phyloP scores from a whole-genome alignment of 2,888 invertebrate species.

The Ormyrus labotus region DNA sequence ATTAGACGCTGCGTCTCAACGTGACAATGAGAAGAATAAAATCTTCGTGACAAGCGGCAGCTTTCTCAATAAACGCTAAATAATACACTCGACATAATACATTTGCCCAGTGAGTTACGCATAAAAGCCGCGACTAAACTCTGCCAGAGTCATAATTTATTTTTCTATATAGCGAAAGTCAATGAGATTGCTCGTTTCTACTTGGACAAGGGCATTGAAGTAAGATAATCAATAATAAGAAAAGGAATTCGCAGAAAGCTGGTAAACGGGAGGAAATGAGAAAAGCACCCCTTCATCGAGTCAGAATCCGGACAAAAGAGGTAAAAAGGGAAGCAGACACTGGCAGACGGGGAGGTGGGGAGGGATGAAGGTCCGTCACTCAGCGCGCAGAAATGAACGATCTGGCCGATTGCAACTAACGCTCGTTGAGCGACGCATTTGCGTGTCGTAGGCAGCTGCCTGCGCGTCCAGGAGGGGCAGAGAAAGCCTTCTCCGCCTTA shows the following conservation, averaged over 20 bases:
- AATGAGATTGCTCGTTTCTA: conserved; percentile 38
- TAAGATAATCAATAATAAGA: conserved; percentile 57
- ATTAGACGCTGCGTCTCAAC: too few species aligned
- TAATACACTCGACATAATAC: not conserved
- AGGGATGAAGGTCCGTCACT: conserved; percentile 59
- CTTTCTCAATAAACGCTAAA: too few species aligned
- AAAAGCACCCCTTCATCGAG: conserved; percentile 61
- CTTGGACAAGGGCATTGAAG: conserved; percentile 45
- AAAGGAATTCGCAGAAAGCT: conserved; percentile 50
- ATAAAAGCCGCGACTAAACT: not conserved
- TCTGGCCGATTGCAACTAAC: conserved; percentile 38
- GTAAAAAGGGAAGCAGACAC: conserved; percentile 56
- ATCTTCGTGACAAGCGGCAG: too few species aligned
- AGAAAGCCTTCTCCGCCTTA: conserved; percentile 15
- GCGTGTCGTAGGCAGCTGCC: conserved; percentile 39
- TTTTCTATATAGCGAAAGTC: conserved; percentile 42
- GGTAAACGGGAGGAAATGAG: conserved; percentile 63
- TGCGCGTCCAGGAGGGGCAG: conserved; percentile 39
- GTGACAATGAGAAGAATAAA: too few species aligned
- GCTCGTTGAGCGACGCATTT: conserved; percentile 30
- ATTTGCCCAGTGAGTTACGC: conserved; percentile 5
- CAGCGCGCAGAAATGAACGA: conserved; percentile 56
- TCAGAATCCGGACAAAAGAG: conserved; percentile 60
- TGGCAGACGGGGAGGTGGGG: conserved; percentile 10
- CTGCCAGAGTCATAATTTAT: conserved; percentile 8